A percentile compares a stretch with the other conserved stretches of the same genome.
Evolutionary conservation across 1,140 invertebrate species (phyloP).

Genomic region (Platorchestia sp.): DNA sequence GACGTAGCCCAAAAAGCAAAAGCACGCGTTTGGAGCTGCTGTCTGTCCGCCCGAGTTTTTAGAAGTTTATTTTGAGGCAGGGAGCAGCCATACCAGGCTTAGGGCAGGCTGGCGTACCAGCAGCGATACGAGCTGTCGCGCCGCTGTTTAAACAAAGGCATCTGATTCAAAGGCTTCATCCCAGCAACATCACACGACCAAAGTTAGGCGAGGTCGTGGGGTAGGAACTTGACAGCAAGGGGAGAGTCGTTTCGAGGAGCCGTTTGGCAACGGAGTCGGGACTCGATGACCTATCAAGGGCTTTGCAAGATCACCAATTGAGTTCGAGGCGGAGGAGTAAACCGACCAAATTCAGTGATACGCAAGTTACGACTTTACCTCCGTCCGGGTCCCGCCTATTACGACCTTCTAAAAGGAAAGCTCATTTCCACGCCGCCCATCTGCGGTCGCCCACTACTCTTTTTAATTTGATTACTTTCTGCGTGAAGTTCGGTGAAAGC

Average conservation of each 20-base stretch:
- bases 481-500: background rate
- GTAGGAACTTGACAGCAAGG: background rate
- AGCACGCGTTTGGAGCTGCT: background rate
- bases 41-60: background rate
- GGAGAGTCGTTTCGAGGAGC: slow-evolving; percentile 33
- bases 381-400: background rate
- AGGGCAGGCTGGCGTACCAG: background rate
- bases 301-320: slow-evolving; percentile 53
- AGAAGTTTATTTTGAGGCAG: background rate
- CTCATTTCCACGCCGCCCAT: background rate
- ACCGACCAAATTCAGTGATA: slow-evolving; percentile 52
- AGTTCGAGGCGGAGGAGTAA: slow-evolving; percentile 45
- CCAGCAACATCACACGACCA: slow-evolving; percentile 30
- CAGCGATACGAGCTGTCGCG: background rate
- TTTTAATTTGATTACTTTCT: background rate
- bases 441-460: background rate
- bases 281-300: slow-evolving; percentile 49
- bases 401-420: background rate
- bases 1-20: background rate
- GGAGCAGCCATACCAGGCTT: background rate
- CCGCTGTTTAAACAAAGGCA: slow-evolving; percentile 34
- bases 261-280: slow-evolving; percentile 23
- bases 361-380: slow-evolving; percentile 44
- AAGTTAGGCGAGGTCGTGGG: background rate
- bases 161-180: slow-evolving; percentile 33